Evolutionary conservation across 2,888 invertebrate species (phyloP).

Genomic region (Pycnomerus fuliginosus): DNA sequence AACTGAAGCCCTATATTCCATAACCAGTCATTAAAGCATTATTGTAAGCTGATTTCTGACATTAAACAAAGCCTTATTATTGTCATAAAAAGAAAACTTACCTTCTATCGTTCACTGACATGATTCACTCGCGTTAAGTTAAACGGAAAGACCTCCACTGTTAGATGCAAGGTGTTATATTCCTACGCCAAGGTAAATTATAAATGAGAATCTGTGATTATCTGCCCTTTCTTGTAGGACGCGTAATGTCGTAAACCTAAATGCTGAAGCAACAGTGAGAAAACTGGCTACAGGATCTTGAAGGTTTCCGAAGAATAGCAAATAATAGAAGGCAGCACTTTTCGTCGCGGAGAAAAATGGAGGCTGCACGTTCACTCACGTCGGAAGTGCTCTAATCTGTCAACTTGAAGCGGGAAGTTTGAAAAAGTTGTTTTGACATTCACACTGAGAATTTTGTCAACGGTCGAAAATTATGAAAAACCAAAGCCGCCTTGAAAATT

Average conservation of each 20-base stretch:
- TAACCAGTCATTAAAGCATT: too few species aligned
- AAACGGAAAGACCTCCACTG: constrained; percentile 63
- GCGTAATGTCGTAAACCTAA: too few species aligned
- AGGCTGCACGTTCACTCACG: constrained; percentile 12
- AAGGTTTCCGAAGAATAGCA: background rate
- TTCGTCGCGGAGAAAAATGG: constrained; percentile 17
- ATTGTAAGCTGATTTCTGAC: constrained; percentile 13
- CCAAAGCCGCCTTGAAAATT: too few species aligned
- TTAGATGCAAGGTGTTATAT: constrained; percentile 48
- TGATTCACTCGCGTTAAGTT: constrained; percentile 74
- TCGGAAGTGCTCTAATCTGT: constrained; percentile 18
- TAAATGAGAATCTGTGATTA: background rate
- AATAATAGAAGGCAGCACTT: background rate
- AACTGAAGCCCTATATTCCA: background rate
- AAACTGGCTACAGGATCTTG: too few species aligned
- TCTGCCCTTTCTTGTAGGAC: too few species aligned
- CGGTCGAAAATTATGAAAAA: too few species aligned
- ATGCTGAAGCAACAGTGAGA: too few species aligned
- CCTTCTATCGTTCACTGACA: constrained; percentile 81
- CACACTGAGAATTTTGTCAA: constrained; percentile 17
- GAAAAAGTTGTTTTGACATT: constrained; percentile 11
- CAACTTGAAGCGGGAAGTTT: constrained; percentile 17
- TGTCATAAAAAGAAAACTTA: constrained; percentile 60
- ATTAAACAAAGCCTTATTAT: constrained; percentile 28
- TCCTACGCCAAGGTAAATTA: constrained; percentile 49